Conservation (phyloP, 2,113 vertebrate genomes). For the Seriola quinqueradiata region DNA sequence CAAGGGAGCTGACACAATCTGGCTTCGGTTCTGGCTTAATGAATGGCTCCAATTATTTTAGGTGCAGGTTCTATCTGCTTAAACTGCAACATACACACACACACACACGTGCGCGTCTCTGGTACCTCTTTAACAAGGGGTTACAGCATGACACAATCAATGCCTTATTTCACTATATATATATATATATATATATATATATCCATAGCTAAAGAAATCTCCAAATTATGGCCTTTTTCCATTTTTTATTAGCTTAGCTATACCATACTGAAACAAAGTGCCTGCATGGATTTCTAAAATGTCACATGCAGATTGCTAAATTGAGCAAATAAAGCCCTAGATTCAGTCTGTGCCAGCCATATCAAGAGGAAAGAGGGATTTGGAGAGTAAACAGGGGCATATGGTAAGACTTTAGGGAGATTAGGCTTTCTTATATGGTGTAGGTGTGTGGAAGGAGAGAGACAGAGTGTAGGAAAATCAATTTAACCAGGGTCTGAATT, state of each 20-base stretch:
- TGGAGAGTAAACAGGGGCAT: slow-evolving; percentile 71
- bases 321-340: slow-evolving; percentile 63
- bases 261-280: slow-evolving; percentile 23
- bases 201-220: too few relatives aligned
- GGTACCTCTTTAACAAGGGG: slow-evolving; percentile 12
- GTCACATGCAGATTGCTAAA: slow-evolving; percentile 58
- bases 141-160: not conserved
- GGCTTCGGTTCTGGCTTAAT: slow-evolving; percentile 69
- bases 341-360: slow-evolving; percentile 63
- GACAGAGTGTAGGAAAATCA: slow-evolving; percentile 46
- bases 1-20: slow-evolving; percentile 77
- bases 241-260: not conserved
- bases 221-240: slow-evolving; percentile 29
- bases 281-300: slow-evolving; percentile 52
- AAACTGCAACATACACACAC: slow-evolving; percentile 22
- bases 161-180: not conserved
- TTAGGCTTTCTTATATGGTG: slow-evolving; percentile 46
- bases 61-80: slow-evolving; percentile 54
- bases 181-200: too few relatives aligned
- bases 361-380: slow-evolving; percentile 70
- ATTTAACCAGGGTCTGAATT: slow-evolving; percentile 28
- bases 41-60: slow-evolving; percentile 77
- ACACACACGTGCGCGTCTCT: not conserved
- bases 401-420: slow-evolving; percentile 67
- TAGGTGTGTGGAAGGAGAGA: slow-evolving; percentile 38